Percentiles rank a stretch among this genome's conserved stretches.
These are phyloP conservation scores for Rhipidura dahli DNA, from an alignment of 2,113 vertebrate genomes.

Conservation along the genomic window DNA sequence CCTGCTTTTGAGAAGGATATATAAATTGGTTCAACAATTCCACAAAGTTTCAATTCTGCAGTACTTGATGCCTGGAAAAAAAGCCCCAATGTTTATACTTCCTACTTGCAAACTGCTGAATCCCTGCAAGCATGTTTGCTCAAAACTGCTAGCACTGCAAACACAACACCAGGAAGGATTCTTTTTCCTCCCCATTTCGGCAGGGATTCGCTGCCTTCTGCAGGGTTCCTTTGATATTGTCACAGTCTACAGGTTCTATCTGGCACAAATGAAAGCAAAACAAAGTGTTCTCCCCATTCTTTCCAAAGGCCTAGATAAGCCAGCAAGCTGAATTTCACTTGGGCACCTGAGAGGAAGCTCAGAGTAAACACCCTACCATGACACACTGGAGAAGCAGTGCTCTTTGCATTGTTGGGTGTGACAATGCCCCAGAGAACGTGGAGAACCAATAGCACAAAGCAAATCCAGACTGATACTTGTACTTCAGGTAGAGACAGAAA, in stretches of 20 bases:
- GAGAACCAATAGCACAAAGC: background rate
- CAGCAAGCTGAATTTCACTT: background rate
- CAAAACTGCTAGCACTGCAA: background rate
- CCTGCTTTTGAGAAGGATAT: conserved; percentile 7
- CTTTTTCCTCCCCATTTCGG: background rate
- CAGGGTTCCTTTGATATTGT: background rate
- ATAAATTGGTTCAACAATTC: conserved; percentile 22
- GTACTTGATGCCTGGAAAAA: background rate
- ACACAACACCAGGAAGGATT: background rate
- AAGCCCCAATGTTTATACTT: background rate
- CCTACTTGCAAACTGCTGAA: background rate
- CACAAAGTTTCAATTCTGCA: conserved; percentile 31
- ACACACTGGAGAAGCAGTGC: background rate
- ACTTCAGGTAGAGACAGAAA: background rate
- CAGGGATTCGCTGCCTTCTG: background rate
- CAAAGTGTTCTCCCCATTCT: background rate
- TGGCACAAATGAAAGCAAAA: background rate
- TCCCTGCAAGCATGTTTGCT: background rate
- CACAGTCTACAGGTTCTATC: background rate
- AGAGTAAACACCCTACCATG: background rate
- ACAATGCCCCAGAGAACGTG: background rate
- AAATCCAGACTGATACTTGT: background rate
- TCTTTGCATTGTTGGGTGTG: background rate
- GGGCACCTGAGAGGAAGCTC: background rate
- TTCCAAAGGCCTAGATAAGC: background rate